Base-by-base conservation (phyloP, 23 tunicate genomes). In the Aplidium turbinatum region DNA sequence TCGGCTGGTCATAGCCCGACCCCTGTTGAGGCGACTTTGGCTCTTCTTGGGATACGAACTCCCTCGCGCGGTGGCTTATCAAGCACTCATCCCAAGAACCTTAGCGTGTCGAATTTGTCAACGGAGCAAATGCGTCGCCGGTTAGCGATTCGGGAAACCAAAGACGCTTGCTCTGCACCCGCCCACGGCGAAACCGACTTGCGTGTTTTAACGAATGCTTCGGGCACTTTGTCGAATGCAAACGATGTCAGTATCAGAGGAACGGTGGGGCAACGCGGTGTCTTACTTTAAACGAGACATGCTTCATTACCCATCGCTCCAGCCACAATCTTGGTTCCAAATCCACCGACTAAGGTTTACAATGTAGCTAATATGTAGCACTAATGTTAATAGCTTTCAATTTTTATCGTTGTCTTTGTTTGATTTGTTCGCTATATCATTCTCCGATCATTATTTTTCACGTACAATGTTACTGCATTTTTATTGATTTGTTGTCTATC, bases 341-440 rank as follows among this genome's bases (percentile, higher is more conserved):
- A 18, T 20, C 5, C 13, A 22, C 51, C 4, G 72, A 51, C 72
- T 66, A 66, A 62, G 83, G 83, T 85, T 34, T 78, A 47, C 52
- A 68, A 78, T 68, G 91, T 85, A 85, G 91, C 91, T 85, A 85
- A 85, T 24, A 77, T 64, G 77, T 85, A 85, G 91, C 91, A 60
- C 24, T 23, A 38, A 61, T 61, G 36, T 22, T 11, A 6, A 55
- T 11, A 55, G 13, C 13, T 42, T 9, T 13, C 13, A 42, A 9
- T 42, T 13, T 9, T 9, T 9, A 9, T 9, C 13, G 48, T 9
- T 42, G 48, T 42, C 48, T 42, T 42, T 42, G 13, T n/a, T n/a
- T n/a, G n/a, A n/a, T n/a, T n/a, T n/a, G n/a, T n/a, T n/a, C n/a
- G n/a, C n/a, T n/a, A n/a, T 13, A 42, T 42, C 13, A 9, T 42